These are phyloP conservation scores for Labroides dimidiatus DNA, from an alignment of 2,797 vertebrate species.

Conservation along the genomic window DNA sequence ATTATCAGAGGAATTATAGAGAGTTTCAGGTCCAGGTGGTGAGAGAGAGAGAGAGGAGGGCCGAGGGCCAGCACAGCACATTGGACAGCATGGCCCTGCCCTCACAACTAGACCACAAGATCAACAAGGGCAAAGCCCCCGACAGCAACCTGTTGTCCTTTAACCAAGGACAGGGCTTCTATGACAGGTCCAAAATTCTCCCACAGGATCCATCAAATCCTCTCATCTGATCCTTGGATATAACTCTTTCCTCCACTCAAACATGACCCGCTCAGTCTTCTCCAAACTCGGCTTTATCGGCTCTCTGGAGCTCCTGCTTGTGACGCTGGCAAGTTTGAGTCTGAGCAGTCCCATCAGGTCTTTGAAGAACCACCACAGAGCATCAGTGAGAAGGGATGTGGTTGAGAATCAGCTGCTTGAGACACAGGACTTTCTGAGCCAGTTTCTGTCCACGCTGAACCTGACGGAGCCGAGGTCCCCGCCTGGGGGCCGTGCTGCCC, in stretches of 20 bases:
- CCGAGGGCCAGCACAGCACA: conserved; percentile 75
- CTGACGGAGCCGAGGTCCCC: conserved; percentile 86
- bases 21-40: conserved; percentile 48
- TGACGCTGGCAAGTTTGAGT: conserved; percentile 60
- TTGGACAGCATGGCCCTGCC: conserved; percentile 83
- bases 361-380: conserved; percentile 77
- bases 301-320: conserved; percentile 61
- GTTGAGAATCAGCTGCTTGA: conserved; percentile 85
- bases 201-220: conserved; percentile 60
- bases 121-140: conserved; percentile 80
- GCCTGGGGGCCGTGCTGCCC: conserved; percentile 70
- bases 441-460: conserved; percentile 92
- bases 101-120: conserved; percentile 81
- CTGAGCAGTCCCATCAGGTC: conserved; percentile 85
- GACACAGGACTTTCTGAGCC: conserved; percentile 88
- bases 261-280: conserved; percentile 68
- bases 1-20: conserved; percentile 62
- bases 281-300: conserved; percentile 53
- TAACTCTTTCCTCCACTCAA: conserved; percentile 48
- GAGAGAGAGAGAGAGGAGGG: conserved; percentile 79
- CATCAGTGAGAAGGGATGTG: conserved; percentile 77
- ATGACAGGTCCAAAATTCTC: conserved; percentile 31
- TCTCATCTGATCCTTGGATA: conserved; percentile 63
- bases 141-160: conserved; percentile 70
- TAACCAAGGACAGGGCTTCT: conserved; percentile 44